Percentiles rank a stretch among this genome's conserved stretches.
phyloP scores from a whole-genome alignment of 1,140 invertebrate genomes.

The Trachymyrmex septentrionalis region DNA sequence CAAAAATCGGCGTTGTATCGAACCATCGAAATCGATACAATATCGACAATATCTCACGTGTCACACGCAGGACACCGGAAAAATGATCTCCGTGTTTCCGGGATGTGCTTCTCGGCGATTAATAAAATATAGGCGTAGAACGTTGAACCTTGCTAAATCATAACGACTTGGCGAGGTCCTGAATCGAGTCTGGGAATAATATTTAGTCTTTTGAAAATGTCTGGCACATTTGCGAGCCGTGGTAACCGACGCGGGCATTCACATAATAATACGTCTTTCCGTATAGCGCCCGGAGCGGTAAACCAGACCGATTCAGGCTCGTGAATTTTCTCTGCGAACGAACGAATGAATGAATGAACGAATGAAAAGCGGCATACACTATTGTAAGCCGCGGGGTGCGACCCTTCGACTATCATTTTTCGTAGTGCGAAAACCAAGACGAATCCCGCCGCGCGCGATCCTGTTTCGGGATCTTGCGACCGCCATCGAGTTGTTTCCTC shows the following conservation, averaged over 20 bases:
- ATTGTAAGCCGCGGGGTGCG: conserved; percentile 59
- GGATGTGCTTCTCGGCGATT: not conserved
- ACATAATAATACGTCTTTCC: conserved; percentile 8
- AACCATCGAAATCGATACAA: not conserved
- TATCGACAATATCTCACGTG: not conserved
- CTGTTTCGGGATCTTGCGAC: not conserved
- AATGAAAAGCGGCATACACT: conserved; percentile 31
- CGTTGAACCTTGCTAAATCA: not conserved
- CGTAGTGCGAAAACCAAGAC: conserved; percentile 31
- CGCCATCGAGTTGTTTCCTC: not conserved
- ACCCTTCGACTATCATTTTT: conserved; percentile 54
- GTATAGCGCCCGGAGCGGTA: not conserved
- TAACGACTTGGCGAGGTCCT: conserved; percentile 5
- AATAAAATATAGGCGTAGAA: not conserved
- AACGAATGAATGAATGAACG: conserved; percentile 45
- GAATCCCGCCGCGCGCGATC: conserved; percentile 37
- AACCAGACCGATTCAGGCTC: conserved; percentile 26
- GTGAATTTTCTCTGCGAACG: conserved; percentile 54
- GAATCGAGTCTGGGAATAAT: conserved; percentile 22
- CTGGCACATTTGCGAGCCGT: not conserved
- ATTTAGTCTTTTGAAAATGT: conserved; percentile 19
- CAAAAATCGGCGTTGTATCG: not conserved
- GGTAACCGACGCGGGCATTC: conserved; percentile 18
- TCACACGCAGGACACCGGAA: not conserved
- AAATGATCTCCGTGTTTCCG: not conserved